These are phyloP conservation scores for Syndactyla subalaris DNA, from an alignment of 2,797 vertebrate genomes.

Conservation along the genomic window DNA sequence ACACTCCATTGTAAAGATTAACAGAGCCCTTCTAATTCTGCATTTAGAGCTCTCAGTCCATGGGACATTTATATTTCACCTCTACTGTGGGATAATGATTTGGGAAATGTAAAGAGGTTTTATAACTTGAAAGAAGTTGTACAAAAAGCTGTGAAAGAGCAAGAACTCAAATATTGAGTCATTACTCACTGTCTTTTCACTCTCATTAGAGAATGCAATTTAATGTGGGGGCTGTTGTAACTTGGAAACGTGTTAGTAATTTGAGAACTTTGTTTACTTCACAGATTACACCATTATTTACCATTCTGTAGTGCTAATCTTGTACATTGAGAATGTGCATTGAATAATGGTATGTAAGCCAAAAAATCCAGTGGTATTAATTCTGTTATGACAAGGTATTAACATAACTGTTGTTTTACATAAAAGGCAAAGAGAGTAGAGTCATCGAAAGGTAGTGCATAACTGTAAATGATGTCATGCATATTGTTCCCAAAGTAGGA, in stretches of 20 bases:
- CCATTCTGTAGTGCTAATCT: neutral
- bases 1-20: neutral
- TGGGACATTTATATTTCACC: neutral
- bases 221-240: neutral
- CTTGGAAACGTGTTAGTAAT: neutral
- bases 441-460: neutral
- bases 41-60: neutral
- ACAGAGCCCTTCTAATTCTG: neutral
- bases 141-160: neutral
- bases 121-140: neutral
- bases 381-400: neutral
- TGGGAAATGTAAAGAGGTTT: neutral
- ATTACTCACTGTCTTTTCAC: neutral
- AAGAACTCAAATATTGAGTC: neutral
- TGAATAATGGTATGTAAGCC: neutral
- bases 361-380: neutral
- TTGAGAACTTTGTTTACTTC: constrained; percentile 10
- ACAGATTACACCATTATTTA: neutral
- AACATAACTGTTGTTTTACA: neutral
- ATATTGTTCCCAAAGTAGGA: neutral
- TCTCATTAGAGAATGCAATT: neutral
- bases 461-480: neutral
- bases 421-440: neutral
- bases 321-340: neutral
- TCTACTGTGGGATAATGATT: neutral